Base-by-base conservation (phyloP, 2,888 invertebrate species). In the Labia minor region DNA sequence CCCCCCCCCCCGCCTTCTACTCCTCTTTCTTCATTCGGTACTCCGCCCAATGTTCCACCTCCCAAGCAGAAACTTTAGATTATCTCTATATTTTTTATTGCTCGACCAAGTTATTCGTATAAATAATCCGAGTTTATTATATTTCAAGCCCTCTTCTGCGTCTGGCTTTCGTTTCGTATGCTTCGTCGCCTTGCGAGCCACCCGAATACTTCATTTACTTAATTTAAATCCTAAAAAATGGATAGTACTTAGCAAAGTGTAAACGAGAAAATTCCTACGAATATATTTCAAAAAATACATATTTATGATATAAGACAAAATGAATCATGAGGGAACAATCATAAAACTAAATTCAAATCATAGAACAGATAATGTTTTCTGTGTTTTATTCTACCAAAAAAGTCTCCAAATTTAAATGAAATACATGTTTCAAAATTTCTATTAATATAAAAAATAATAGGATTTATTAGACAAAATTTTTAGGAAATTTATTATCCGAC, bases 11-110 rank as follows among this genome's bases (percentile, higher is more conserved):
- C 4, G 2, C 14, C 4, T 49, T 49, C 49, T 33, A 33, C 33
- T n/a, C n/a, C n/a, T n/a, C n/a, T n/a, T n/a, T n/a, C n/a, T n/a
- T n/a, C n/a, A n/a, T n/a, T n/a, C n/a, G n/a, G n/a, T n/a, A n/a
- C n/a, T n/a, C n/a, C n/a, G n/a, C n/a, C n/a, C 26, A 8, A 3
- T 49, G 49, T 49, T 49, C 49, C 49, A 49, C 49, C 49, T 49
- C 49, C 8, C 49, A 49, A 49, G 49, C 49, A 49, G 49, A 49
- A 49, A 49, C 49, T 49, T 49, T 49, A 49, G 49, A 49, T 49
- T 49, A 49, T 49, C 49, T 49, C 49, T 49, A 49, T 49, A 49
- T 49, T 49, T 49, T 49, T 49, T 49, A 49, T 49, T 49, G 49
- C 49, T 49, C 49, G 49, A 16, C 49, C 49, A 49, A 49, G 49